Base-by-base conservation (phyloP, 1,140 invertebrate genomes). In the Drosophila simulans region DNA sequence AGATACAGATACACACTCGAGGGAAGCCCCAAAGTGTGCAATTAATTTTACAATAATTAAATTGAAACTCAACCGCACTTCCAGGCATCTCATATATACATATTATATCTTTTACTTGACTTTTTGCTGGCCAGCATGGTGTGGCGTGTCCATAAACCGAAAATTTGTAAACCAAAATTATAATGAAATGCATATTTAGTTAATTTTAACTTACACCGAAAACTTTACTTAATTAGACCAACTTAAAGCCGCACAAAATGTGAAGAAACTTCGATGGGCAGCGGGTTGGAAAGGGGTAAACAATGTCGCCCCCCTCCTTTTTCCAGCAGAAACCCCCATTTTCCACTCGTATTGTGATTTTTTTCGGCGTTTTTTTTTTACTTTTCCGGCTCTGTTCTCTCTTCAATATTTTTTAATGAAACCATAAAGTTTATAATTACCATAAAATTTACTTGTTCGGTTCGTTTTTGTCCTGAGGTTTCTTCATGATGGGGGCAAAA, bases 401-500 rank as follows among this genome's bases (percentile, higher is more conserved):
- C 42, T 74, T 40, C 57, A 81, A 80, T 66, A 75, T 72, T 66
- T 78, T 77, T 81, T 79, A 71, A 79, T 79, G 79, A 83, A 86
- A 79, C 63, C 80, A 69, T 79, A 86, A 86, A 86, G 83, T 88
- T 86, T 86, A 79, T 86, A 86, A 86, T 88, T 86, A 86, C 83
- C 83, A 70, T 79, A 82, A 79, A 88, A 88, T 86, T 65, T 71
- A 88, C 72, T 75, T 75, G 73, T 78, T 62, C 77, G 46, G 45
- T 43, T 69, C 43, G 55, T 77, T 76, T 71, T 71, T 72, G 46
- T 59, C 46, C 53, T 43, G 56, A 59, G 66, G 57, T 66, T 84
- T 65, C 65, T 63, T 73, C 49, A 42, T 49, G 45, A 57, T 75
- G 71, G 35, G 17, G 12, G 12, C 8, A 17, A 17, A 17, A 17